Percentiles rank a stretch among this genome's conserved stretches.
phyloP scores from a whole-genome alignment of 2,113 vertebrate genomes.

The Garra rufa region DNA sequence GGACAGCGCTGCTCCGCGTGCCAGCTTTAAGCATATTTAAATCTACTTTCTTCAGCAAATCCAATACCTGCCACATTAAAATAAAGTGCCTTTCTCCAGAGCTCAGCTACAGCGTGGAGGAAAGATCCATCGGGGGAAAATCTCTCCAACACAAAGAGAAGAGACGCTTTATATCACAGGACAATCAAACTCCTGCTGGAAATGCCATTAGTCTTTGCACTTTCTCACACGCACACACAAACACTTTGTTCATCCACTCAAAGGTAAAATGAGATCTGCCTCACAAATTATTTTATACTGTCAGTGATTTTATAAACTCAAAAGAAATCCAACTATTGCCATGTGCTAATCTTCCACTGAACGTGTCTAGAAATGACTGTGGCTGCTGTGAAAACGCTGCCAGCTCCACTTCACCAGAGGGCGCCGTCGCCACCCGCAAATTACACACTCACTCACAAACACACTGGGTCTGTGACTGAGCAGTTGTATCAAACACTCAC shows the following conservation, averaged over 20 bases:
- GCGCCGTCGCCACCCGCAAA: not conserved
- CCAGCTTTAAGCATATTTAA: constrained; percentile 72
- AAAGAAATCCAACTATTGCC: not conserved
- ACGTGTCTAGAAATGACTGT: not conserved
- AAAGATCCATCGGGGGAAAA: constrained; percentile 69
- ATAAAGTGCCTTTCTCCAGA: constrained; percentile 69
- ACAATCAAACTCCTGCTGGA: constrained; percentile 60
- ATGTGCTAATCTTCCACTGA: not conserved
- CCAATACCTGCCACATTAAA: constrained; percentile 75
- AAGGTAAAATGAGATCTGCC: not conserved
- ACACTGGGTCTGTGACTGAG: no score
- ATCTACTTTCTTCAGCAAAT: constrained; percentile 76
- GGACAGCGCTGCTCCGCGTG: constrained; percentile 56
- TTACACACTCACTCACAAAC: not conserved
- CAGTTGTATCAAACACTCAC: no score
- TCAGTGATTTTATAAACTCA: not conserved
- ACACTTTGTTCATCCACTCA: constrained; percentile 3
- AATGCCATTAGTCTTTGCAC: constrained; percentile 50
- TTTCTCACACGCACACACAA: not conserved
- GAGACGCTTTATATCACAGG: constrained; percentile 46
- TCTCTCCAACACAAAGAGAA: constrained; percentile 60
- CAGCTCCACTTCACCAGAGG: not conserved
- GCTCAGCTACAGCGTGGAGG: constrained; percentile 60
- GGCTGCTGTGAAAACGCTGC: not conserved
- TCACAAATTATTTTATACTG: not conserved